Conservation (phyloP, 2,113 vertebrate species). For the Fukomys damarensis region DNA sequence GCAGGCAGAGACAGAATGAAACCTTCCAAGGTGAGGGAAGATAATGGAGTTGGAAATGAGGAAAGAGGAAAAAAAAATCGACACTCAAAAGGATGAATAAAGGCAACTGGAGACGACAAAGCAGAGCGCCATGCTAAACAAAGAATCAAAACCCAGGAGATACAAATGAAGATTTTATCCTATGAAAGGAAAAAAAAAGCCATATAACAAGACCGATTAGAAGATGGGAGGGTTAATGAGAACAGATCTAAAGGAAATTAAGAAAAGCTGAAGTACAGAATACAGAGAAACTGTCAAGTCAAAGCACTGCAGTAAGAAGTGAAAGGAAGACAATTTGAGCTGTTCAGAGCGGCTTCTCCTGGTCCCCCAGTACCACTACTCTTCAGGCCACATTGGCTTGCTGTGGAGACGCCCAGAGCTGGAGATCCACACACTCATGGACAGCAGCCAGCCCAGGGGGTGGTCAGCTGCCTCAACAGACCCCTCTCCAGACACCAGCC, state of each 20-base stretch:
- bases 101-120: not conserved
- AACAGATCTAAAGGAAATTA: constrained; percentile 27
- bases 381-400: not conserved
- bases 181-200: not conserved
- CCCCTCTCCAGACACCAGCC: not conserved
- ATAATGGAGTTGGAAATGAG: not conserved
- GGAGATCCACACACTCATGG: not conserved
- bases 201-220: not conserved
- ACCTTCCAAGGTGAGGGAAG: not conserved
- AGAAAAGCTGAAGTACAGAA: constrained; percentile 11
- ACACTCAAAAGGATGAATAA: not conserved
- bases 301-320: constrained; percentile 3
- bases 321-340: constrained; percentile 38
- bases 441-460: not conserved
- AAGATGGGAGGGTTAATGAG: not conserved
- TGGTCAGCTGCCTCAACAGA: not conserved
- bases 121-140: not conserved
- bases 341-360: not conserved
- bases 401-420: rapidly evolving
- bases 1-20: not conserved
- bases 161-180: not conserved
- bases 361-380: not conserved
- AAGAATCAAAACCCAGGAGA: not conserved
- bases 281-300: not conserved
- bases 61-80: not conserved